Base-by-base conservation (phyloP, 1,140 invertebrate genomes). In the Drosophila pandora region DNA sequence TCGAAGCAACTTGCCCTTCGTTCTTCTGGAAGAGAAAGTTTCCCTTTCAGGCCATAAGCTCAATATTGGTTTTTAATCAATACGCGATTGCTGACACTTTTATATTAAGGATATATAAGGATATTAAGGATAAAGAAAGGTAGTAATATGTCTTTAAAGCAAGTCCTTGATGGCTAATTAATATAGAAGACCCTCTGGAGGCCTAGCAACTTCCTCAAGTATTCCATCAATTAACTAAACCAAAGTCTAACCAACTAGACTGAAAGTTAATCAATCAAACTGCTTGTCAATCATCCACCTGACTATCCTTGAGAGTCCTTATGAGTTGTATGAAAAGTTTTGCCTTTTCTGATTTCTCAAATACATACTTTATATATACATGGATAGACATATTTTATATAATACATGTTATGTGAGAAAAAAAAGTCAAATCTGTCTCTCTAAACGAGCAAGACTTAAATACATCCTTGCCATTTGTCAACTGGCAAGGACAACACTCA, bases 291-390 rank as follows among this genome's bases (percentile, higher is more conserved):
- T 8, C 32, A 5, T n/a, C 12, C 21, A 10, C 43, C 17, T 5
- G 9, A 10, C 8, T 8, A 37, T 50, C 56, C 25, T 52, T 60
- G n/a, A 17, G 28, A 64, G 17, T 28, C 21, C 63, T 67, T 50
- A 3, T 23, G 25, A 62, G 9, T 39, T 48, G 28, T 43, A 8
- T 49, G 10, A 64, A 63, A 67, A 64, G 63, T 53, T 67, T 52
- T 52, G 34, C 71, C 59, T 69, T 52, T 57, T 74, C 37, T 74
- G 59, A 74, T 64, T 64, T 73, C 59, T 73, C 69, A 54, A 41
- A 63, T 48, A 70, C 39, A 59, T 48, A 49, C 32, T 17, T 2
- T 41, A 13, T 41, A 17, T n/a, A 22, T 6, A n/a, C n/a, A n/a
- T n/a, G n/a, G n/a, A n/a, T n/a, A n/a, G n/a, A 70, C 39, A 59